phyloP scores from a whole-genome alignment of 1,140 invertebrate species.

The Leptopilina clavipes region DNA sequence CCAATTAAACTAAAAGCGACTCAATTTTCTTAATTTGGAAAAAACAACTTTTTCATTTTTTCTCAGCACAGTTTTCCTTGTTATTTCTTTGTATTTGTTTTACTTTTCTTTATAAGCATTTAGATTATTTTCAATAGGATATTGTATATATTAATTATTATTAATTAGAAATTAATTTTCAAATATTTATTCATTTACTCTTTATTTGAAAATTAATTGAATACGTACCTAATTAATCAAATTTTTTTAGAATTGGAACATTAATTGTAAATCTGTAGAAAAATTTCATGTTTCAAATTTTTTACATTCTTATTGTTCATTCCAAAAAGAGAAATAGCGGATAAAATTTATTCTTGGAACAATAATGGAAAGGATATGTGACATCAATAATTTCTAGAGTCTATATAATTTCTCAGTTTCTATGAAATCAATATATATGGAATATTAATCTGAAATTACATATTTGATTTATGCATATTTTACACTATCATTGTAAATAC shows the following conservation, averaged over 20 bases:
- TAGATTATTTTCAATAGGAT: not conserved
- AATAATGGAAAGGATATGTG: too few species aligned
- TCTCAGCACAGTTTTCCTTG: not conserved
- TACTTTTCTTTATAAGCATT: not conserved
- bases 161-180: too few species aligned
- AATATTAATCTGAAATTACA: not conserved
- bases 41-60: not conserved
- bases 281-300: too few species aligned
- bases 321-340: too few species aligned
- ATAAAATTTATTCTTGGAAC: too few species aligned
- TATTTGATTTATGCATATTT: conserved; percentile 2
- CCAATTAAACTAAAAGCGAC: not conserved
- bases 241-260: too few species aligned
- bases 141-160: not conserved
- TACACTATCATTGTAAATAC: not conserved
- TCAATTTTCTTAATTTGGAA: not conserved
- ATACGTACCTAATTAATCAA: too few species aligned
- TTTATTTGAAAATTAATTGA: too few species aligned
- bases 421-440: not conserved
- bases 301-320: not conserved
- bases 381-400: too few species aligned
- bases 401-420: not conserved
- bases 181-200: too few species aligned
- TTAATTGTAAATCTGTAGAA: too few species aligned
- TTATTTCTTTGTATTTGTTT: not conserved